Evolutionary conservation across 30 jellyfish, hydroid and myxozoan species (phyloP).

Genomic region (Calvadosia cruxmelitensis): DNA sequence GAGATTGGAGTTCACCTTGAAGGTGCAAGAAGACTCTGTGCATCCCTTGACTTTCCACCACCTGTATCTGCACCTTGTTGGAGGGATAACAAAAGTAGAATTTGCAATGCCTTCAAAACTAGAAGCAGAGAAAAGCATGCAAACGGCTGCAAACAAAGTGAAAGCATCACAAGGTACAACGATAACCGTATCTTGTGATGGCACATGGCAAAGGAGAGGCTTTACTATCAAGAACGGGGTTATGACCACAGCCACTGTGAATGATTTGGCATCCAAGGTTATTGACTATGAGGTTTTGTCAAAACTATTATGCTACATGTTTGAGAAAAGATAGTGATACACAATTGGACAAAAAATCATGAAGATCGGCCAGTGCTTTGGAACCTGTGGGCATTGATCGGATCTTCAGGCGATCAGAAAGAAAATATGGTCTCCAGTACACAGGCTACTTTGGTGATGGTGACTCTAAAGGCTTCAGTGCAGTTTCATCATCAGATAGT

Average conservation of each 20-base stretch:
- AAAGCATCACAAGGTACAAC: conserved; percentile 1
- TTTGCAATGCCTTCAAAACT: conserved; percentile 8
- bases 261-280: neutral
- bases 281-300: neutral
- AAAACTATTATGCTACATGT: neutral
- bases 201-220: too few relatives aligned
- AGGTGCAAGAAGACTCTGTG: conserved; percentile 21
- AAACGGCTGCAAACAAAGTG: neutral
- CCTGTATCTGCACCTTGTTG: conserved; percentile 7
- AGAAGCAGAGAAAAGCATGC: conserved; percentile 7
- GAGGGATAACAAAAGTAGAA: conserved; percentile 7
- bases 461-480: conserved; percentile 24
- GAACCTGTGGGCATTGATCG: conserved; percentile 24
- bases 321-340: neutral
- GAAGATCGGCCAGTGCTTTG: conserved; percentile 20
- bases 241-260: neutral
- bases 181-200: conserved; percentile 18
- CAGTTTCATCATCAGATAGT: conserved; percentile 6
- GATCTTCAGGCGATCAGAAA: conserved; percentile 11
- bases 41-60: conserved; percentile 17
- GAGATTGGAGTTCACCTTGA: conserved; percentile 13
- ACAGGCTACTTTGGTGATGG: conserved; percentile 9
- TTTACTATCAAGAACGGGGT: conserved; percentile 4
- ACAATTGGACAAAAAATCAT: conserved; percentile 5
- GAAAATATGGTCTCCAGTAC: conserved; percentile 8